These are phyloP conservation scores for Venustaconcha ellipsiformis DNA, from an alignment of 1,140 invertebrate species.

Conservation along the genomic window DNA sequence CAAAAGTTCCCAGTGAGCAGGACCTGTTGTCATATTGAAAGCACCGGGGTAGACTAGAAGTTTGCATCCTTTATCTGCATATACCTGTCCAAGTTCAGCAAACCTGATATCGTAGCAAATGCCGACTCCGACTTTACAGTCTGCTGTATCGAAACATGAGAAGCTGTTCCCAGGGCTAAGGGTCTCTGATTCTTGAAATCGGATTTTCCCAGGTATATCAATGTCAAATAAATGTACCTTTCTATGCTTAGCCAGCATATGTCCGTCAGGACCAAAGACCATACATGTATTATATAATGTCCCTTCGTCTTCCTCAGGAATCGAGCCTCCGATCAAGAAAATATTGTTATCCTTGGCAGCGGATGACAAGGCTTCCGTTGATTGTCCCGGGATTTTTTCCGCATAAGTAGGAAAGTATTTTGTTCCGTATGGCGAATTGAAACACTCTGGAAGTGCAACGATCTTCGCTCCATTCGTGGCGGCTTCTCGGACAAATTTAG, in stretches of 20 bases:
- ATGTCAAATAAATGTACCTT: conserved; percentile 95
- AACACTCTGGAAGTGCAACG: conserved; percentile 90
- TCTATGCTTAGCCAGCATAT: conserved; percentile 74
- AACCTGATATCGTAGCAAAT: conserved; percentile 97
- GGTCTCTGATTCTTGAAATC: conserved; percentile 92
- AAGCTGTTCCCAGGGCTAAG: conserved; percentile 82
- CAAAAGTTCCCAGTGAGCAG: conserved; percentile 91
- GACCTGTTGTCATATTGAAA: conserved; percentile 96
- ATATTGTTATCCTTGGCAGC: conserved; percentile 83
- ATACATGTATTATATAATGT: conserved; percentile 92
- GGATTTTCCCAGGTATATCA: conserved; percentile 91
- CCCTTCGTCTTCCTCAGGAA: conserved; percentile 81
- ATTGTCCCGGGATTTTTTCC: conserved; percentile 81
- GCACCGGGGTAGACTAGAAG: conserved; percentile 92
- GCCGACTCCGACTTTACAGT: conserved; percentile 87
- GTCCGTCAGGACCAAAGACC: conserved; percentile 85
- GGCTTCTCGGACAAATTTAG: conserved; percentile 80
- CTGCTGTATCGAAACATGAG: conserved; percentile 80
- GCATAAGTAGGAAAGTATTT: conserved; percentile 89
- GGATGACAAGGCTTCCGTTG: conserved; percentile 78
- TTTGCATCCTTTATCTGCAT: conserved; percentile 83
- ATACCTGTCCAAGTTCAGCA: conserved; percentile 87
- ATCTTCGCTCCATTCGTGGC: conserved; percentile 82
- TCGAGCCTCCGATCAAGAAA: conserved; percentile 89
- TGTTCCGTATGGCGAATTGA: conserved; percentile 94